These are phyloP conservation scores for Cyclophora punctaria DNA, from an alignment of 2,888 invertebrate genomes.

Conservation along the genomic window DNA sequence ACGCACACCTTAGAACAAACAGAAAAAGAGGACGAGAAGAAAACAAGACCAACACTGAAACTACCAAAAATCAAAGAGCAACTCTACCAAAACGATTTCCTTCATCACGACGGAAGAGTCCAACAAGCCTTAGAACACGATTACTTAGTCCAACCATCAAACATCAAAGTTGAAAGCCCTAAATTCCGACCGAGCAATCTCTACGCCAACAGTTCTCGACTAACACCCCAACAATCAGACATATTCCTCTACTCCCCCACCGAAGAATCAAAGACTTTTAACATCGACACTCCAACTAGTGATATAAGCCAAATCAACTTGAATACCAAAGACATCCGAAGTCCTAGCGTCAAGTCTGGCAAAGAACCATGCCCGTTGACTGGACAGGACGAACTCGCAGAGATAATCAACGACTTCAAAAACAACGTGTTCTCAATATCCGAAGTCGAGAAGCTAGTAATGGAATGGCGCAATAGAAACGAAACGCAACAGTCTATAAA, in stretches of 20 bases:
- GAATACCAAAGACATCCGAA: constrained; percentile 57
- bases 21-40: constrained; percentile 33
- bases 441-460: constrained; percentile 89
- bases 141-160: constrained; percentile 77
- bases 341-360: constrained; percentile 59
- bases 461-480: constrained; percentile 90
- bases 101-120: constrained; percentile 48
- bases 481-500: constrained; percentile 90
- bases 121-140: constrained; percentile 73
- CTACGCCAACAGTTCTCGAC: constrained; percentile 62
- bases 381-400: constrained; percentile 85
- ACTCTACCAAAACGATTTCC: constrained; percentile 68
- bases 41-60: constrained; percentile 63
- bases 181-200: constrained; percentile 67
- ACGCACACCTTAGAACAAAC: constrained; percentile 60
- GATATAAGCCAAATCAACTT: constrained; percentile 69
- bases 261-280: constrained; percentile 65
- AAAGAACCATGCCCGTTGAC: constrained; percentile 58
- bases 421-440: constrained; percentile 90
- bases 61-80: constrained; percentile 62
- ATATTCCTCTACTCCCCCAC: constrained; percentile 68
- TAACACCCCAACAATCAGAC: constrained; percentile 59
- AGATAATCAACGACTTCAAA: constrained; percentile 92
- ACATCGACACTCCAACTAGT: constrained; percentile 66
- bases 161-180: constrained; percentile 74